Conservation (phyloP, 2,113 vertebrate genomes). For the Pterocles burchelli region DNA sequence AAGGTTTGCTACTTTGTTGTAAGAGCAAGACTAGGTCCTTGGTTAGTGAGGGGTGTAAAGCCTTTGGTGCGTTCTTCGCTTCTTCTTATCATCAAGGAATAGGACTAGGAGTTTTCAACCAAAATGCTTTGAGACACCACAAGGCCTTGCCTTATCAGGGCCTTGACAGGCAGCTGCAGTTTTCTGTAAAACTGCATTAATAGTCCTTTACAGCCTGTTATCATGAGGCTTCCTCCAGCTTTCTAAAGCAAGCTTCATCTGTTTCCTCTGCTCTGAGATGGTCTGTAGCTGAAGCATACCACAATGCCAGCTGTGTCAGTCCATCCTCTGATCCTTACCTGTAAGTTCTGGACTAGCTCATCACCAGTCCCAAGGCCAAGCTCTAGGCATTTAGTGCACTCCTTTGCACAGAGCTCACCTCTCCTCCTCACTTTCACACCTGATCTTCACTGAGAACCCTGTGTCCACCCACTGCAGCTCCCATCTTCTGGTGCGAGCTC, state of each 20-base stretch:
- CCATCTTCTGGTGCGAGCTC: background rate
- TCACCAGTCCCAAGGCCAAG: background rate
- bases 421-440: background rate
- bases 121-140: too few relatives aligned
- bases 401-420: background rate
- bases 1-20: too few relatives aligned
- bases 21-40: too few relatives aligned
- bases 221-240: background rate
- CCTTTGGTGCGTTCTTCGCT: too few relatives aligned
- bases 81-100: too few relatives aligned
- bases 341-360: background rate
- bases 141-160: too few relatives aligned
- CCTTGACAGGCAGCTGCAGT: too few relatives aligned
- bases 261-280: background rate
- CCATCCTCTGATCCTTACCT: background rate
- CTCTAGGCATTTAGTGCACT: background rate
- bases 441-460: background rate
- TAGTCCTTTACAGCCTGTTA: background rate
- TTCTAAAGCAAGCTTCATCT: background rate
- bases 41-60: too few relatives aligned
- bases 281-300: background rate
- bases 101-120: too few relatives aligned
- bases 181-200: too few relatives aligned
- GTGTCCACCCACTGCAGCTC: background rate
- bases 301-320: background rate